Base-by-base conservation (phyloP, 2,797 vertebrate species). In the Sciaenops ocellatus region DNA sequence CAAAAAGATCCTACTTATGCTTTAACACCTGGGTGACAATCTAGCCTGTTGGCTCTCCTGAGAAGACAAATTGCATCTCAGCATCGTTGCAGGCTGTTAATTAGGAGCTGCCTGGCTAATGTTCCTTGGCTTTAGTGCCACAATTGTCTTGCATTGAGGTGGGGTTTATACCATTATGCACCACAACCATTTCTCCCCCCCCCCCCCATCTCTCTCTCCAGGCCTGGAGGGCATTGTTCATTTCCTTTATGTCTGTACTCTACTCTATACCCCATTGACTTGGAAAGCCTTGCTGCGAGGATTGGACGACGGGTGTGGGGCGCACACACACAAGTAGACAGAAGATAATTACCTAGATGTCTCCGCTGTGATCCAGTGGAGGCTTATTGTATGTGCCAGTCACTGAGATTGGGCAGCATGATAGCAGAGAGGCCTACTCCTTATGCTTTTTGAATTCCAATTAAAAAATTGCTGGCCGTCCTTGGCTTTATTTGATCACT, bases 191-290 rank as follows among this genome's bases (percentile, higher is more conserved):
- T 79, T 74, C 73, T 83, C 73, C 5, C 67, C 42, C 74, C 80
- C 72, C 82, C 73, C 13, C 69, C 42, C 78, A n/a, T n/a, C n/a
- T n/a, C n/a, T n/a, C 82, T 79, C 71, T 50, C 61, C 61, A 74
- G 77, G 83, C 74, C 82, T 87, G 42, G 70, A 70, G 85, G 86
- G 76, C 89, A 91, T 94, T 93, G 93, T 92, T 93, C 79, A 83
- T 82, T 83, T 88, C 82, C 79, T 92, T 87, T 91, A 77, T 88
- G 79, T 38, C 70, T 69, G 61, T 64, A 60, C 61, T 75, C 70
- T 77, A 74, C 76, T 80, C 82, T 76, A 38, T 38, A 38, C 34
- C 66, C 85, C 85, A 66, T 83, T 86, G 85, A 82, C 80, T 79
- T 79, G 52, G 82, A 87, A 79, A 80, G 51, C 72, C 81, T 57